Conservation (phyloP, 2,797 vertebrate species). For the Anguilla pacifica region DNA sequence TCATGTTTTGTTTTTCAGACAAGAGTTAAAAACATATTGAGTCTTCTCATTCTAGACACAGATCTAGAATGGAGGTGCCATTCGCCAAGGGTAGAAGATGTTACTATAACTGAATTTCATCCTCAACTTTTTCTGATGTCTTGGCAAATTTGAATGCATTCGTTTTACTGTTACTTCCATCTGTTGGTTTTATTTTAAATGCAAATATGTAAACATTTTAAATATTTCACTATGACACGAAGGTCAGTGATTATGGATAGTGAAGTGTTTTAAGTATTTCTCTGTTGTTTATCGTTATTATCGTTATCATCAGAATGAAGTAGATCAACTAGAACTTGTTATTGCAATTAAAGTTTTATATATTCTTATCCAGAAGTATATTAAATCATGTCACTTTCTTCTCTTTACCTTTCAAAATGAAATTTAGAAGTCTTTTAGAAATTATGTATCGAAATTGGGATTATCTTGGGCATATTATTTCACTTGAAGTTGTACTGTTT, state of each 20-base stretch:
- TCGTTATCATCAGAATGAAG: neutral
- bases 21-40: conserved; percentile 75
- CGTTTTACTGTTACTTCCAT: neutral
- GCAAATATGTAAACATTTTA: neutral
- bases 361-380: neutral
- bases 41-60: conserved; percentile 69
- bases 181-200: neutral
- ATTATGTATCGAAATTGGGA: neutral
- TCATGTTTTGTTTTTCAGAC: conserved; percentile 67
- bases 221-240: neutral
- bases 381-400: neutral
- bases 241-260: neutral
- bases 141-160: neutral
- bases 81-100: conserved; percentile 3
- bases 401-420: conserved; percentile 1
- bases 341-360: neutral
- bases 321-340: neutral
- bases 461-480: neutral
- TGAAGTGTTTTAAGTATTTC: neutral
- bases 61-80: neutral
- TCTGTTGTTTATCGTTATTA: neutral
- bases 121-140: neutral
- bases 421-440: neutral
- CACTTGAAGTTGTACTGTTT: conserved; percentile 4
- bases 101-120: neutral